These are phyloP conservation scores for Scaptomyza flava DNA, from an alignment of 2,888 invertebrate species.

Conservation along the genomic window DNA sequence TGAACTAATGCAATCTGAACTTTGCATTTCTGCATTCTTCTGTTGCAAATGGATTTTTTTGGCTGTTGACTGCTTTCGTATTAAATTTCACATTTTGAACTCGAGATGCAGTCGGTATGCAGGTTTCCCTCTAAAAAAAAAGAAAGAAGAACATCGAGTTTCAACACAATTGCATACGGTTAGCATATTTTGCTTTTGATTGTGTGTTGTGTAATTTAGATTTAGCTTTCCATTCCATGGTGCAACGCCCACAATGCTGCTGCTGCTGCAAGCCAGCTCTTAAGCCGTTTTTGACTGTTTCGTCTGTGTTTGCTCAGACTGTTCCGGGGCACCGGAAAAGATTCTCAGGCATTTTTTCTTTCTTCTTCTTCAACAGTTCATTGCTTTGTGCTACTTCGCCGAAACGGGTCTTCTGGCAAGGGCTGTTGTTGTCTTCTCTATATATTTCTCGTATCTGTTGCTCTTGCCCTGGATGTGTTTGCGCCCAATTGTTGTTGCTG, in stretches of 20 bases:
- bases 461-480: constrained; percentile 6
- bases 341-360: constrained; percentile 65
- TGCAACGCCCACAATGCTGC: constrained; percentile 60
- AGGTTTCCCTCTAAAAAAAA: background rate
- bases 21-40: background rate
- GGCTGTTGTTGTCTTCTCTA: constrained; percentile 39
- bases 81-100: constrained; percentile 14
- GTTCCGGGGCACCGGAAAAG: constrained; percentile 66
- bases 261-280: constrained; percentile 29
- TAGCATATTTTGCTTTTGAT: constrained; percentile 19
- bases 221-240: constrained; percentile 22
- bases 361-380: constrained; percentile 67
- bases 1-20: no score
- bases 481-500: constrained; percentile 52
- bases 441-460: constrained; percentile 6
- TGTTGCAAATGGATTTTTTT: background rate
- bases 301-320: constrained; percentile 58
- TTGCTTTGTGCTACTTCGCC: constrained; percentile 75
- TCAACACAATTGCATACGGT: constrained; percentile 10
- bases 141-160: constrained; percentile 14
- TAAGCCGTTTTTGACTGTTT: constrained; percentile 40
- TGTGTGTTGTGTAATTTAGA: constrained; percentile 5
- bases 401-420: constrained; percentile 68
- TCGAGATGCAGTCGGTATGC: background rate
- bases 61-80: background rate